Conservation (phyloP, 1,140 invertebrate genomes). For the Platorchestia sp. region DNA sequence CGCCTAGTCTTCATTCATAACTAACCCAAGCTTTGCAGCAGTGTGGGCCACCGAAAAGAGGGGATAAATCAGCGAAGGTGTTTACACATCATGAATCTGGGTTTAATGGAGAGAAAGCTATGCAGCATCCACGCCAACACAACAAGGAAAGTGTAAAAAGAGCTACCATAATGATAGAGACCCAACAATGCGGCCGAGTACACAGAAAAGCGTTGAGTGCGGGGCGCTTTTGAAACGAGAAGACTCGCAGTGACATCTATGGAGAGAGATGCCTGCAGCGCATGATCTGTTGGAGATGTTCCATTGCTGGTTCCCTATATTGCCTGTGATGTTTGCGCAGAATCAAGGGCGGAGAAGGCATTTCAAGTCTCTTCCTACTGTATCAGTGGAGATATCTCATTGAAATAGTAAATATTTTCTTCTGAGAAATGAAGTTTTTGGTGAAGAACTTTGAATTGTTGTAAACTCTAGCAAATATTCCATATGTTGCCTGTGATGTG, state of each 20-base stretch:
- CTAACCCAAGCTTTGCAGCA: not conserved
- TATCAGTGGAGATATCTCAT: not conserved
- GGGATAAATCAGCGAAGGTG: not conserved
- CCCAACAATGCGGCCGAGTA: not conserved
- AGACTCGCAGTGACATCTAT: not conserved
- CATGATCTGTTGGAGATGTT: not conserved
- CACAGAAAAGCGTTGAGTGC: not conserved
- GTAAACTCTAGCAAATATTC: too few relatives aligned
- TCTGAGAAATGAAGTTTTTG: too few relatives aligned
- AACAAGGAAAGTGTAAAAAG: not conserved
- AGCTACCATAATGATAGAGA: not conserved
- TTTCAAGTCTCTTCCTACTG: not conserved
- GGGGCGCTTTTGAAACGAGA: not conserved
- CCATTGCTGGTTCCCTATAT: not conserved
- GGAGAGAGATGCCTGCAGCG: not conserved
- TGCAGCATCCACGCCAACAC: not conserved
- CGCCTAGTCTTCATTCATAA: not conserved
- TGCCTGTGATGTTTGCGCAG: not conserved
- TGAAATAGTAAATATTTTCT: too few relatives aligned
- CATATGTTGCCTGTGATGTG: too few relatives aligned
- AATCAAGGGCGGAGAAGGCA: not conserved
- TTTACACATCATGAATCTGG: not conserved
- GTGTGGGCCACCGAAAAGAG: not conserved
- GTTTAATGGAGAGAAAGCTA: slow-evolving; percentile 1
- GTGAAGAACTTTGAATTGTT: too few relatives aligned